Conservation (phyloP, 1,140 invertebrate species). For the Tetramorium simillimum region DNA sequence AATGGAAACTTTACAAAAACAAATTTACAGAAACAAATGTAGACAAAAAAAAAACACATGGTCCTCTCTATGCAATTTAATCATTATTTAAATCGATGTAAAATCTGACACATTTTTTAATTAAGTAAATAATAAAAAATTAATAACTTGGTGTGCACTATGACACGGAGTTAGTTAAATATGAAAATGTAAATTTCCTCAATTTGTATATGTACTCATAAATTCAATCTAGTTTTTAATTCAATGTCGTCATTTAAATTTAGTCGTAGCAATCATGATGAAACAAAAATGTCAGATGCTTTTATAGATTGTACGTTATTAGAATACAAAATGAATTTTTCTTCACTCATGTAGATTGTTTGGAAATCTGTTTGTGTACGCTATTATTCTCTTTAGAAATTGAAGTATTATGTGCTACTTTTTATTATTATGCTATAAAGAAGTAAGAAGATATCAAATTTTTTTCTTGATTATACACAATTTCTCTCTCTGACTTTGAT, state of each 20-base stretch:
- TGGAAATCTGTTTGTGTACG: neutral
- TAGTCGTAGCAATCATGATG: neutral
- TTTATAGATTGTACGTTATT: slow-evolving; percentile 7
- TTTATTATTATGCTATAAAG: neutral
- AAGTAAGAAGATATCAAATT: neutral
- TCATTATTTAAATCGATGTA: neutral
- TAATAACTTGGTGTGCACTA: neutral
- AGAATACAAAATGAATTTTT: slow-evolving; percentile 3
- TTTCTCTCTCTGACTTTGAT: neutral
- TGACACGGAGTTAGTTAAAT: neutral
- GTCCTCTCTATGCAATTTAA: neutral
- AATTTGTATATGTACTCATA: neutral
- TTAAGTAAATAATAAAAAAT: neutral
- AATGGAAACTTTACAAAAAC: neutral
- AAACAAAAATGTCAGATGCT: neutral
- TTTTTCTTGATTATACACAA: neutral
- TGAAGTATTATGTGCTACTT: neutral
- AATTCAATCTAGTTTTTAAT: slow-evolving; percentile 20
- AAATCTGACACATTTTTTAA: neutral
- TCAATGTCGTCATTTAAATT: slow-evolving; percentile 9
- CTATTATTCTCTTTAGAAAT: neutral
- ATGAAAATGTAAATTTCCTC: neutral
- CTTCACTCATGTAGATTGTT: neutral
- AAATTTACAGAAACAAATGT: no score
- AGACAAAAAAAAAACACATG: neutral